Evolutionary conservation across 2,888 invertebrate genomes (phyloP), one percentile per base, ranked within the genome.

Genomic region (Pammene fasciana): DNA sequence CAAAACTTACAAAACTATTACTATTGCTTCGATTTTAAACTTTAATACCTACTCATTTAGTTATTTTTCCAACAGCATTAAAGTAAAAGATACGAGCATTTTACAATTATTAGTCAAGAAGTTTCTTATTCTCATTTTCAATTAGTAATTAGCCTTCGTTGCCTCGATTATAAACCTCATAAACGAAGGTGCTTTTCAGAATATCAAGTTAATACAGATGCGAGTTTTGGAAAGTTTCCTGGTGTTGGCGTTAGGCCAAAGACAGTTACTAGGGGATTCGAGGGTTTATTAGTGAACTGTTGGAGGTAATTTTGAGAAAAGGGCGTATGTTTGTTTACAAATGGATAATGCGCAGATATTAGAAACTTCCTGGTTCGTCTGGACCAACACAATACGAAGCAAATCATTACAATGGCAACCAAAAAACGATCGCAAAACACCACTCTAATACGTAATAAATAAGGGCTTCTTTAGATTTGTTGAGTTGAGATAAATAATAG

Each of bases 211-310:
- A 38, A 41, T 11, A 13, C 18, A 52, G 41, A 52, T 52, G n/a
- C 9, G 50, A 52, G 62, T 14, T 62, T 52, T 50, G 18, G 18
- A 52, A 18, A 52, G 16, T 48, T 41, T 3, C 10, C 11, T 6
- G 5, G 34, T n/a, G 13, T 57, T 68, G 68, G 68, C 68, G 13
- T n/a, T 1, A 7, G n/a, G 64, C 68, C 68, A 68, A 68, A 59
- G 36, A 43, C 62, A 52, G 64, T 68, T 59, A 46, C 64, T 45
- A 57, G 45, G 52, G 68, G 48, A 55, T 38, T 26, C 6, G 26
- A 55, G 48, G 52, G 64, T 52, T 68, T 68, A 64, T 59, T 68
- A 68, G 68, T 62, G 67, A 68, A 65, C 52, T 68, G 56, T 68
- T 43, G 11, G 56, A 38, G 68, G 45, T 68, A 52, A 64, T 64